Conservation (phyloP, 2,797 vertebrate genomes). For the Enteromius fasciolatus region DNA sequence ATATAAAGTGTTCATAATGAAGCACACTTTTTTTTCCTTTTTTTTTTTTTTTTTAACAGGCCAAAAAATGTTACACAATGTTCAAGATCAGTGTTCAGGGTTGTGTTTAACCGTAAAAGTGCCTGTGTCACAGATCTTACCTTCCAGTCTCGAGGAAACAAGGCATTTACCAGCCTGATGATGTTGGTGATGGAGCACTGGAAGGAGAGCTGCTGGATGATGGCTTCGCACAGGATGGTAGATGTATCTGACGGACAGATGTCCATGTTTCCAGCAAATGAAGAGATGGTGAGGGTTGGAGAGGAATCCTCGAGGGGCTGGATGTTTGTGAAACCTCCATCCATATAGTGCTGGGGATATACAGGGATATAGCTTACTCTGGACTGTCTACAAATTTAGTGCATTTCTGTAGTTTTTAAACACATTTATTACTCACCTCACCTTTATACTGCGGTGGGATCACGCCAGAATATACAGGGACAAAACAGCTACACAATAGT, state of each 20-base stretch:
- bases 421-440: slow-evolving; percentile 64
- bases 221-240: slow-evolving; percentile 75
- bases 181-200: slow-evolving; percentile 85
- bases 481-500: slow-evolving; percentile 90
- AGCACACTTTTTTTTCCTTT: not conserved
- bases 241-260: slow-evolving; percentile 84
- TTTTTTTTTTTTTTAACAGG: not conserved
- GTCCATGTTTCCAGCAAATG: slow-evolving; percentile 88
- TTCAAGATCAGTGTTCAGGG: not conserved
- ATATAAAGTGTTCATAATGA: too few relatives aligned
- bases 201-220: slow-evolving; percentile 77
- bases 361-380: not conserved
- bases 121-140: slow-evolving; percentile 64
- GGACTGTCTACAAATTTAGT: too few relatives aligned
- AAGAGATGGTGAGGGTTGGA: slow-evolving; percentile 84
- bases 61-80: not conserved
- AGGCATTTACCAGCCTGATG: slow-evolving; percentile 77
- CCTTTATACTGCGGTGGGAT: slow-evolving; percentile 79
- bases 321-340: slow-evolving; percentile 86
- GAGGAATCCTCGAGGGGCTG: slow-evolving; percentile 77
- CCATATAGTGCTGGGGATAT: slow-evolving; percentile 82
- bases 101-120: not conserved
- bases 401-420: not conserved
- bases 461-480: slow-evolving; percentile 87
- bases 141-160: slow-evolving; percentile 80